Base-by-base conservation (phyloP, 2,888 invertebrate genomes). In the Plemyria rubiginata region DNA sequence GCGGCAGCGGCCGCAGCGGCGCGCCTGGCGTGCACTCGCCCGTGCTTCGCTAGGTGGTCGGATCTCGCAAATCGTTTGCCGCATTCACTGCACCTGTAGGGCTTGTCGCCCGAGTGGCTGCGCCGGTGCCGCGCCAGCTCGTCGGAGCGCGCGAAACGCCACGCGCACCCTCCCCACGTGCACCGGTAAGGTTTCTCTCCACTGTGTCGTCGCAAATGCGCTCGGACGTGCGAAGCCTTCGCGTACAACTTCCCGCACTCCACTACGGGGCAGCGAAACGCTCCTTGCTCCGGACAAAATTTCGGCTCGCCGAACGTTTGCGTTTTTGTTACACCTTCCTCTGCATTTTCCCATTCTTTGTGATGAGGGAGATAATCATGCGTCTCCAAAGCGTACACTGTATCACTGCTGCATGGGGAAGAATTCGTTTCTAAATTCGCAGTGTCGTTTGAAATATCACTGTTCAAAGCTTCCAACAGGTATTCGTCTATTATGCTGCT, bases 91-190 rank as follows among this genome's bases (percentile, higher is more conserved):
- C 99, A 99, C 62, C 96, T 95, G 87, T 99, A 99, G 0, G 99
- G 99, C 85, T 98, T 98, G 67, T 98, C 95, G 0, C 99, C 99
- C 0, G 98, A 98, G 87, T 99, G 99, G n/a, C 98, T 98, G 68
- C 99, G 94, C 57, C 97, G 95, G 84, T 99, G 99, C 16, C 99
- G 94, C 2, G 98, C 97, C 70, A 99, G 88, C 87, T 99, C 99
- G 84, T 99, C 99, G 0, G 98, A 98, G 61, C 99, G 94, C 15
- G 98, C 98, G 91, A 99, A 99, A 72, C 96, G 94, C 98, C 98
- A 99, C 38, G 95, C 95, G 85, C 98, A 99, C 48, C 96, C 97
- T 4, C 94, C 93, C 96, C 96, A 96, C 58, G 94, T 95, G 81
- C 96, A 96, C 8, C 93, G 90, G 78, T 96, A 96, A 0, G 96